Conservation (phyloP, 2,797 vertebrate genomes). For the Distichodus sexfasciatus region DNA sequence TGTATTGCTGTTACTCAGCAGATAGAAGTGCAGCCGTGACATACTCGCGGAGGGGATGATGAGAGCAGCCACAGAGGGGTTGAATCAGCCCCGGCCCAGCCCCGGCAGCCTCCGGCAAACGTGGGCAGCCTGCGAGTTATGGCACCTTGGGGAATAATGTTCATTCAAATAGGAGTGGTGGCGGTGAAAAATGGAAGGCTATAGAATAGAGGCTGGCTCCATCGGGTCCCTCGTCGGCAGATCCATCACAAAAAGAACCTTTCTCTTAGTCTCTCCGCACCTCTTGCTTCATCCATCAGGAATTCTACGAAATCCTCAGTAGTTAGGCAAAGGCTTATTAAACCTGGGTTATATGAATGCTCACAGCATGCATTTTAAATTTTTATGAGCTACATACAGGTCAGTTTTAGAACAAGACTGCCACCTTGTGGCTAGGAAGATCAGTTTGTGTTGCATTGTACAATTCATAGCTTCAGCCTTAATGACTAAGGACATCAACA, state of each 20-base stretch:
- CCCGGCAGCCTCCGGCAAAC: constrained; percentile 32
- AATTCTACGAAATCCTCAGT: constrained; percentile 26
- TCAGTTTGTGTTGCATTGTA: too few species aligned
- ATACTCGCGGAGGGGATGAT: constrained; percentile 24
- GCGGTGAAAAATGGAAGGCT: constrained; percentile 40
- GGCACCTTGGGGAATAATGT: constrained; percentile 46
- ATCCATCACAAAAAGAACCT: constrained; percentile 33
- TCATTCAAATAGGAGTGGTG: constrained; percentile 47
- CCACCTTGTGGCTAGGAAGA: constrained; percentile 36
- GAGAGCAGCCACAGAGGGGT: constrained; percentile 33
- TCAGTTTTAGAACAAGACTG: constrained; percentile 34
- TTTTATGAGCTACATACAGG: neutral
- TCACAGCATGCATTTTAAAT: neutral
- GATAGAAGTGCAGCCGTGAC: constrained; percentile 13
- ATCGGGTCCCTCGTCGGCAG: constrained; percentile 11
- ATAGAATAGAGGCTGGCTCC: constrained; percentile 38
- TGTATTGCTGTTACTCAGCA: constrained; percentile 35
- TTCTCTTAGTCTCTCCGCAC: constrained; percentile 8
- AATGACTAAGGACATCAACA: neutral
- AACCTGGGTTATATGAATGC: constrained; percentile 31
- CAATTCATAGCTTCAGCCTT: neutral
- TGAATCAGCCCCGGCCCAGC: constrained; percentile 40
- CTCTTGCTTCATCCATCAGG: constrained; percentile 1
- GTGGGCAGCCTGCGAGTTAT: constrained; percentile 40
- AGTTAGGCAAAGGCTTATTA: constrained; percentile 27